phyloP scores from a whole-genome alignment of 2,888 invertebrate genomes.

The Argyresthia goedartella region DNA sequence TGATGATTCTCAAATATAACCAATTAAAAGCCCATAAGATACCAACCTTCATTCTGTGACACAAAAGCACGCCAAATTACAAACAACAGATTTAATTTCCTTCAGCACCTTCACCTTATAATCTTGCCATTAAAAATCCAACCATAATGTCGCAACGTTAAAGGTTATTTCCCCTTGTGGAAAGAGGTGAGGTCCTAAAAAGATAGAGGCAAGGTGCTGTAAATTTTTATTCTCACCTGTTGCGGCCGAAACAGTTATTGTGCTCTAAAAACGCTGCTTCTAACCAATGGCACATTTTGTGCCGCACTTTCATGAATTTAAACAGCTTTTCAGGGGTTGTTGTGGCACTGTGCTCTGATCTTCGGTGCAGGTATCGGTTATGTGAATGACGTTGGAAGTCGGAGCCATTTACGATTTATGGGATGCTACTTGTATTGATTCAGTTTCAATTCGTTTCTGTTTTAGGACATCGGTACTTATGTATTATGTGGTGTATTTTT shows the following conservation, averaged over 20 bases:
- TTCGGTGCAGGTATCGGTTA: no score
- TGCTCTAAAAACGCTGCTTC: constrained; percentile 45
- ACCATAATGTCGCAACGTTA: neutral
- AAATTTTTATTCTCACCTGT: constrained; percentile 33
- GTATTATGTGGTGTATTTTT: no score
- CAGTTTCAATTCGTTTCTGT: no score
- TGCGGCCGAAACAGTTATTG: constrained; percentile 41
- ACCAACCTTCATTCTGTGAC: constrained; percentile 20
- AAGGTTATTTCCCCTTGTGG: constrained; percentile 4
- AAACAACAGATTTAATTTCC: constrained; percentile 42
- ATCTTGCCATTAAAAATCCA: neutral
- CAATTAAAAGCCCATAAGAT: constrained; percentile 6
- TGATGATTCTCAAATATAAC: neutral
- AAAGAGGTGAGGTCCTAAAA: neutral
- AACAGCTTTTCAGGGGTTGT: constrained; percentile 14
- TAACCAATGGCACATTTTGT: constrained; percentile 32
- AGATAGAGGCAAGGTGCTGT: constrained; percentile 2
- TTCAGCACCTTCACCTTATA: constrained; percentile 1
- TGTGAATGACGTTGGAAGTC: no score
- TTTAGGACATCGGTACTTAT: no score
- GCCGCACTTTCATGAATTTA: constrained; percentile 33
- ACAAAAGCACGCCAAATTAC: constrained; percentile 30
- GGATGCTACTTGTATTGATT: no score
- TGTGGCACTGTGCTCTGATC: neutral
- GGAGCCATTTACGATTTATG: no score